Percentiles rank a stretch among this genome's conserved stretches.
Conservation (phyloP, 1,140 invertebrate species). For the Drosophila simulans region DNA sequence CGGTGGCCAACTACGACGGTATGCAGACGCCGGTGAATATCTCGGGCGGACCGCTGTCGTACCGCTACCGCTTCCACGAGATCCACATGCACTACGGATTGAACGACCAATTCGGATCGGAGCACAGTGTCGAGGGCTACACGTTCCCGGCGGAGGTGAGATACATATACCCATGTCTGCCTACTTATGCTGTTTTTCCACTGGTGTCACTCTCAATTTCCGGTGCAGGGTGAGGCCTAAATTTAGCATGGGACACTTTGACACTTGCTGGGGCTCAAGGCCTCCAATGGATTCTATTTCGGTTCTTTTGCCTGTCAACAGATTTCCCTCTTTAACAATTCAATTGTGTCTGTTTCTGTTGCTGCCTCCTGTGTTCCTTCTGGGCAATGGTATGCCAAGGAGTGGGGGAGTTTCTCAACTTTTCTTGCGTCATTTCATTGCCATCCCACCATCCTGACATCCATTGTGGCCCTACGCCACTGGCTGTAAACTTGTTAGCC, state of each 20-base stretch:
- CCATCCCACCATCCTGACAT: slow-evolving; percentile 5
- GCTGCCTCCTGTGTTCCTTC: background rate
- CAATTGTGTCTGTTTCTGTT: slow-evolving; percentile 46
- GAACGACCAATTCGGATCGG: slow-evolving; percentile 93
- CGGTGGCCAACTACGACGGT: slow-evolving; percentile 84
- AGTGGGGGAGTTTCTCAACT: slow-evolving; percentile 38
- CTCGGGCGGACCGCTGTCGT: slow-evolving; percentile 96
- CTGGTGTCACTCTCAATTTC: slow-evolving; percentile 40
- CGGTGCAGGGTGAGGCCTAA: slow-evolving; percentile 19
- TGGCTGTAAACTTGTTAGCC: slow-evolving; percentile 66
- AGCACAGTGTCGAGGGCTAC: slow-evolving; percentile 95
- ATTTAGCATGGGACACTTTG: slow-evolving; percentile 52
- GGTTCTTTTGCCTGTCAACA: slow-evolving; percentile 40
- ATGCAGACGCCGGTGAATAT: slow-evolving; percentile 93
- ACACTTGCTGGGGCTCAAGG: slow-evolving; percentile 38
- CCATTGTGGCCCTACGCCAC: slow-evolving; percentile 26
- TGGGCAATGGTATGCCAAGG: background rate
- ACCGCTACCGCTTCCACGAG: slow-evolving; percentile 97
- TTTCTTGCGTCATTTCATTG: slow-evolving; percentile 57
- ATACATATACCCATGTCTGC: background rate
- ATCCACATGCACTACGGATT: slow-evolving; percentile 95
- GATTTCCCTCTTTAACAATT: slow-evolving; percentile 69
- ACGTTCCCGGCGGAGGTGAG: slow-evolving; percentile 96
- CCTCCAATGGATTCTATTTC: slow-evolving; percentile 36
- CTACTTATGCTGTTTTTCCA: background rate